Evolutionary conservation across 2,888 invertebrate species (phyloP), one percentile per base, ranked within the genome.

Genomic region (Eumacrocentrus americanus): DNA sequence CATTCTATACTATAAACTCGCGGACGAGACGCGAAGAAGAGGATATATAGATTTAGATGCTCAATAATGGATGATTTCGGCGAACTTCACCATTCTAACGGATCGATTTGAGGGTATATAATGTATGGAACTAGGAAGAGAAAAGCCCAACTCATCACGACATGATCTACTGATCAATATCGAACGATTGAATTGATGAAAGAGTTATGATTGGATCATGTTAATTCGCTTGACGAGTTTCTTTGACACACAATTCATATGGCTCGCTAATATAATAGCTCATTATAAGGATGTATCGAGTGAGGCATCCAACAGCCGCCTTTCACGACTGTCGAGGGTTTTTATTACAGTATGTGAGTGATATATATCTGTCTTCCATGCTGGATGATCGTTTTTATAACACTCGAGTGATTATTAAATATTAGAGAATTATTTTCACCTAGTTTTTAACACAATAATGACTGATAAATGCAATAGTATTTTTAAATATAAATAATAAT

Each of bases 61-160:
- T 37, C 25, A 47, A 55, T 35, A 46, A 46, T 46, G 18, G 46
- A 46, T 35, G n/a, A 55, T 55, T 56, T 38, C n/a, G 16, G n/a
- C 40, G 18, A 50, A 29, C 23, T 37, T 42, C 4, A 14, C 35
- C 14, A 35, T 50, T 35, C 35, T 3, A 3, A 20, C 18, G 16
- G 16, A 22, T 5, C n/a, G 12, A 25, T 9, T 6, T 14, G 11
- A 29, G 29, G 3, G 12, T n/a, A 25, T 6, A 48, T 12, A 14
- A n/a, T 34, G 35, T 12, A 18, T 11, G 9, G 12, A 12, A 47
- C n/a, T 7, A 23, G n/a, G 2, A 12, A 14, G 16, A 14, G 7
- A 40, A 40, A 14, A 40, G 9, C 14, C 5, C 6, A 1, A 16
- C 1, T 14, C n/a, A 35, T 35, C n/a, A n/a, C n/a, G n/a, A n/a